Percentiles rank a stretch among this genome's conserved stretches.
Evolutionary conservation across 2,797 vertebrate genomes (phyloP).

Genomic region (Gymnopithys bicolor): DNA sequence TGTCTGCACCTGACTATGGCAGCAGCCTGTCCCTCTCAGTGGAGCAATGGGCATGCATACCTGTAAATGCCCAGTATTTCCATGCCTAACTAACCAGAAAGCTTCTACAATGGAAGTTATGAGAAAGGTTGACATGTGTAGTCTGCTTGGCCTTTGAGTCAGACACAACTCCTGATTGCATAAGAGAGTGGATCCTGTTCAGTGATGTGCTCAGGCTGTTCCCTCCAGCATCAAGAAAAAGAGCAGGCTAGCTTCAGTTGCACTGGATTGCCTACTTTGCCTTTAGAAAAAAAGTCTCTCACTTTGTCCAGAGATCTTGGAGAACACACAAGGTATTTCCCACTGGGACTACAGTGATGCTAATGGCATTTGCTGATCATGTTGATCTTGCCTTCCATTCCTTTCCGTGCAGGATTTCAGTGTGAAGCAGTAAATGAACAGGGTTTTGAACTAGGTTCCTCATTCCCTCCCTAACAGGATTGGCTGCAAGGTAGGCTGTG

Average conservation of each 20-base stretch:
- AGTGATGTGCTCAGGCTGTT: background rate
- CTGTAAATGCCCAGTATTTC: background rate
- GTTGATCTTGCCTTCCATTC: background rate
- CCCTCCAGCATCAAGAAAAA: background rate
- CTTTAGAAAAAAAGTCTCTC: background rate
- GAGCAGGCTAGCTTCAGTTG: background rate
- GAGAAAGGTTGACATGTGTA: background rate
- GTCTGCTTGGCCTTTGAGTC: background rate
- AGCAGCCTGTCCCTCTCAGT: background rate
- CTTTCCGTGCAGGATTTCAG: background rate
- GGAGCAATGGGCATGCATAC: rapidly evolving
- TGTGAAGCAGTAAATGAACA: background rate
- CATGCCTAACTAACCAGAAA: background rate
- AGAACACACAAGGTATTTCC: background rate
- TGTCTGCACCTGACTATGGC: rapidly evolving
- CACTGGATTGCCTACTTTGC: background rate
- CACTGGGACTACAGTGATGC: background rate
- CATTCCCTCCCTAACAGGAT: background rate
- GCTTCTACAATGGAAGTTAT: background rate
- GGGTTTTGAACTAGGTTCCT: background rate
- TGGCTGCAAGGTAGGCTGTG: background rate
- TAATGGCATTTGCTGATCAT: background rate
- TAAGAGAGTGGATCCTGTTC: background rate
- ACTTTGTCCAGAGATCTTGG: background rate
- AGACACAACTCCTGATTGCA: background rate